phyloP scores from a whole-genome alignment of 2,113 vertebrate genomes.

The Microcebus tavaratra region DNA sequence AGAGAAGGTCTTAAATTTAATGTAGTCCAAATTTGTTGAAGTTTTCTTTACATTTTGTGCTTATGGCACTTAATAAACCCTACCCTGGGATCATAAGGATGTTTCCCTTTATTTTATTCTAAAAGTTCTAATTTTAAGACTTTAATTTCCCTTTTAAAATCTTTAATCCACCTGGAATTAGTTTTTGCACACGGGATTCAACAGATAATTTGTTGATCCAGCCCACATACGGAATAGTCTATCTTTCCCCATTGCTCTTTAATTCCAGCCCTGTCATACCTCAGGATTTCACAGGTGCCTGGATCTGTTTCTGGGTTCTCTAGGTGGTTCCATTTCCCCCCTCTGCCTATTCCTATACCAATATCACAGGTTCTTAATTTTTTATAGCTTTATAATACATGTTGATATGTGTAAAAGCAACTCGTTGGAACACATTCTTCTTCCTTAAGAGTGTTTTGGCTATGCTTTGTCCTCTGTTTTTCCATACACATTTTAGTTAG shows the following conservation, averaged over 20 bases:
- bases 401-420: background rate
- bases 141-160: background rate
- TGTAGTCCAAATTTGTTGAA: background rate
- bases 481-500: background rate
- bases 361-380: background rate
- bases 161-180: background rate
- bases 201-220: background rate
- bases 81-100: background rate
- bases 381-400: slow-evolving; percentile 3
- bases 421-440: background rate
- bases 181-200: background rate
- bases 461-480: background rate
- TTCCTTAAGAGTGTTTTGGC: background rate
- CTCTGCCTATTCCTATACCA: background rate
- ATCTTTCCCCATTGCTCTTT: background rate
- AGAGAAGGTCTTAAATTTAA: slow-evolving; percentile 16
- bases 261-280: background rate
- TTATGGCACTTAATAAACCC: background rate
- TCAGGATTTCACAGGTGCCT: background rate
- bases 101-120: background rate
- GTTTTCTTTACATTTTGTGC: background rate
- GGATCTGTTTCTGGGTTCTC: background rate
- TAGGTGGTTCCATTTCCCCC: background rate
- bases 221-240: background rate
- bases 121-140: background rate